Base-by-base conservation (phyloP, 2,797 vertebrate species). In the Takifugu rubripes region DNA sequence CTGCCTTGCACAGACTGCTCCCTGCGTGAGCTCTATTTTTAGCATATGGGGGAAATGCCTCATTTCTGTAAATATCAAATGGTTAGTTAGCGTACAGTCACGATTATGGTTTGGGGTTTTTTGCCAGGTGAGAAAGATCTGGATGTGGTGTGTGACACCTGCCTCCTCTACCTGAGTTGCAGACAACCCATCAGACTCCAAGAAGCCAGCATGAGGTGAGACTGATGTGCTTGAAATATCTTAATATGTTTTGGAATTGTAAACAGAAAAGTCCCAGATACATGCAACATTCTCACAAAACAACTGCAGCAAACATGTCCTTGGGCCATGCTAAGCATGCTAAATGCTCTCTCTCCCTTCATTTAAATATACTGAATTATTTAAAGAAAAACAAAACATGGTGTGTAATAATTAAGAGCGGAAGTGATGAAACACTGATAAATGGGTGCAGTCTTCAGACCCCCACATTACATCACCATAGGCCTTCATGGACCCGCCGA, bases 151-250 rank as follows among this genome's bases (percentile, higher is more conserved):
- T 89, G 88, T 57, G 93, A 93, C 61, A 92, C 93, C 71, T 96
- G 94, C 76, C 76, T 96, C 67, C 86, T 91, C 33, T 98, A 98
- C 90, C 93, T 99, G 79, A 98, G 95, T 5, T 90, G 90, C 73
- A 92, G 88, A 80, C 97, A 99, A 64, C 96, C 96, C 42, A 26
- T 73, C 82, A 92, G 82, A 81, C 86, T 99, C 64, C 97, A 99
- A 67, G 93, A 95, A 63, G 95, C 95, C 56, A 92, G 94, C 70
- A 80, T 89, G 33, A 94, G 95, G 97, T 98, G 91, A 83, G 63
- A 7, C 4, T 3, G 36, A 2, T 33, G 7, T 25, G 16, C 50
- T 24, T 0, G 15, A 7, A 46, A 24, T 0, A 3, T 2, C 11
- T 42, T 7, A 25, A 9, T 43, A 1, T 2, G 3, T 40, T 40